These are phyloP conservation scores for Torymus aiolomorphi DNA, from an alignment of 2,888 invertebrate genomes.

Conservation along the genomic window DNA sequence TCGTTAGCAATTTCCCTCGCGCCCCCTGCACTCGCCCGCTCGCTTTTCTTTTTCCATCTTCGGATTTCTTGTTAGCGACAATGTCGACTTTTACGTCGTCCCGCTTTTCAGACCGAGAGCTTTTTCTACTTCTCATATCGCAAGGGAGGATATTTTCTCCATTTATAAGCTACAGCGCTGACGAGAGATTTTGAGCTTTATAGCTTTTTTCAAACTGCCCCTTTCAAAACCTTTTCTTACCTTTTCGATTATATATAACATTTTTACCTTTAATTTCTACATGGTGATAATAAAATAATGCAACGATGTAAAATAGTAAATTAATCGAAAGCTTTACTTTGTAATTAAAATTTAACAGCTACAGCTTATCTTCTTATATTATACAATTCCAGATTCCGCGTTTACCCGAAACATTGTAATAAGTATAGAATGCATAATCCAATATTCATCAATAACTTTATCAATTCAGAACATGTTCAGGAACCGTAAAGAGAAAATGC, in stretches of 20 bases:
- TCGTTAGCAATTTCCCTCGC: conserved; percentile 37
- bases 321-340: too few species aligned
- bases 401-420: too few species aligned
- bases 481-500: not conserved
- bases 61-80: conserved; percentile 26
- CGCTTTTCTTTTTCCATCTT: conserved; percentile 28
- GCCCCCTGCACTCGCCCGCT: too few species aligned
- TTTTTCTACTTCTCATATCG: not conserved
- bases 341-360: too few species aligned
- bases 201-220: too few species aligned
- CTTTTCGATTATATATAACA: too few species aligned
- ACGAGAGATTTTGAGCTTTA: not conserved
- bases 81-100: not conserved
- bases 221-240: too few species aligned
- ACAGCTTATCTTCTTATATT: too few species aligned
- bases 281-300: too few species aligned
- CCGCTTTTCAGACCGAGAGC: not conserved
- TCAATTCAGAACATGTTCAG: not conserved
- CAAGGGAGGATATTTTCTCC: not conserved
- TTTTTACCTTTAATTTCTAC: too few species aligned
- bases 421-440: not conserved
- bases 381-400: too few species aligned
- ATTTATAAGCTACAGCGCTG: conserved; percentile 4
- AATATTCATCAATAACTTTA: conserved; percentile 13
- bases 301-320: too few species aligned